Conservation (phyloP, 2,113 vertebrate species). For the Leptosomus discolor region DNA sequence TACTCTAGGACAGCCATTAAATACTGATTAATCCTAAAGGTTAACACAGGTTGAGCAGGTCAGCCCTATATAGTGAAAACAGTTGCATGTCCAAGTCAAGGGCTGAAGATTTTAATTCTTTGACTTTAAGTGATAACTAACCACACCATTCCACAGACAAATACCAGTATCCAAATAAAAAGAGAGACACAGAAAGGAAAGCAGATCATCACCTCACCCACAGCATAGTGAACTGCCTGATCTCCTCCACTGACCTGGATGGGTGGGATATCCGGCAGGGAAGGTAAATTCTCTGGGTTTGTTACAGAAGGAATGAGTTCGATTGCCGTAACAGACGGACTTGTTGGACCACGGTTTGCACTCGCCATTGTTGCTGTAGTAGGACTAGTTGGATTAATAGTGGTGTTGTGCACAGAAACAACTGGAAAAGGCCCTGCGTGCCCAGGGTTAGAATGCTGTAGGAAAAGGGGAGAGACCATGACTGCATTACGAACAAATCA, state of each 20-base stretch:
- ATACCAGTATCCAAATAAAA: neutral
- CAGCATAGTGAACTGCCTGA: neutral
- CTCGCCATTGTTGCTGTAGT: slow-evolving; percentile 95
- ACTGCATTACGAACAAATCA: neutral
- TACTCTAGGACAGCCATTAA: neutral
- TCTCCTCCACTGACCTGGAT: slow-evolving; percentile 86
- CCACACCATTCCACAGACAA: neutral
- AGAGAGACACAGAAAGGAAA: neutral
- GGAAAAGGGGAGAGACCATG: slow-evolving; percentile 15
- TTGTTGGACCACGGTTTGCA: slow-evolving; percentile 90
- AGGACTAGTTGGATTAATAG: slow-evolving; percentile 94
- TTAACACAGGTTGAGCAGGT: neutral
- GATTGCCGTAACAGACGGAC: slow-evolving; percentile 89
- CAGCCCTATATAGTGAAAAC: neutral
- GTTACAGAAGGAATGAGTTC: slow-evolving; percentile 97
- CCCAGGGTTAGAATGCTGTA: slow-evolving; percentile 95
- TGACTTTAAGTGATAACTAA: neutral
- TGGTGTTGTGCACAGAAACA: slow-evolving; percentile 90
- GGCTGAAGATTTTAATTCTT: neutral
- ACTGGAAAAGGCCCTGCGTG: slow-evolving; percentile 96
- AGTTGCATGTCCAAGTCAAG: neutral
- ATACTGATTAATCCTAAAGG: neutral
- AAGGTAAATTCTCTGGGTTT: slow-evolving; percentile 97
- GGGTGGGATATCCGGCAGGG: slow-evolving; percentile 94
- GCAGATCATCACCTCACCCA: neutral